Percentiles rank a stretch among this genome's conserved stretches.
phyloP scores from a whole-genome alignment of 1,140 invertebrate genomes.

The Drosophila pandora region DNA sequence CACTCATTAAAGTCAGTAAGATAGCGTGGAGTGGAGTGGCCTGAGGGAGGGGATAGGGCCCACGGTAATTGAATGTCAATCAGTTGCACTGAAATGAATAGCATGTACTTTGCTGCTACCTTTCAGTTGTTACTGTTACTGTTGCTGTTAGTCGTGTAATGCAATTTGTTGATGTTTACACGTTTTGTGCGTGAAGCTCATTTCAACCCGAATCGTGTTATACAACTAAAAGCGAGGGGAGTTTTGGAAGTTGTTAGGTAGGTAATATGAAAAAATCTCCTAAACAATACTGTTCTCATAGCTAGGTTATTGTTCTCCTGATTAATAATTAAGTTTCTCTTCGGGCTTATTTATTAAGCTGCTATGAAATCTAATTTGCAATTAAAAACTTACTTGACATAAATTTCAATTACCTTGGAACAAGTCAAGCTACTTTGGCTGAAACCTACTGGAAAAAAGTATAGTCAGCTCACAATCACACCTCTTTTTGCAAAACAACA shows the following conservation, averaged over 20 bases:
- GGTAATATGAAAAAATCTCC: neutral
- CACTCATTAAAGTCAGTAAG: constrained; percentile 37
- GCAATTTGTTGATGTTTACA: constrained; percentile 58
- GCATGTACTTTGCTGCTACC: constrained; percentile 16
- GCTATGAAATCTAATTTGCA: constrained; percentile 7
- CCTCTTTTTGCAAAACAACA: neutral
- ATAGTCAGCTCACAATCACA: constrained; percentile 3
- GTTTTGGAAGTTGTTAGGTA: neutral
- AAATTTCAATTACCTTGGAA: constrained; percentile 26
- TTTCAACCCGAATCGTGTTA: constrained; percentile 40
- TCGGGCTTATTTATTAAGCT: neutral
- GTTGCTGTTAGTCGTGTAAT: constrained; percentile 37
- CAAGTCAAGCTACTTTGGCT: constrained; percentile 25
- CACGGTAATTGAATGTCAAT: constrained; percentile 65
- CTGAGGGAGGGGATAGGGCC: neutral
- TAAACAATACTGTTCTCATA: too few relatives aligned
- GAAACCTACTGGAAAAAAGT: constrained; percentile 1
- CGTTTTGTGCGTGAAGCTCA: constrained; percentile 55
- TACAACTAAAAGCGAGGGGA: constrained; percentile 34
- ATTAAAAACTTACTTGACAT: constrained; percentile 33
- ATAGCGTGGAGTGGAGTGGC: neutral
- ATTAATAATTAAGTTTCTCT: neutral
- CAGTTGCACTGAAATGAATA: constrained; percentile 34
- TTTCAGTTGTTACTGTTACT: constrained; percentile 26
- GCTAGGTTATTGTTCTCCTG: too few relatives aligned